Evolutionary conservation across 2,888 invertebrate species (phyloP).

Genomic region (Colletes collaris): DNA sequence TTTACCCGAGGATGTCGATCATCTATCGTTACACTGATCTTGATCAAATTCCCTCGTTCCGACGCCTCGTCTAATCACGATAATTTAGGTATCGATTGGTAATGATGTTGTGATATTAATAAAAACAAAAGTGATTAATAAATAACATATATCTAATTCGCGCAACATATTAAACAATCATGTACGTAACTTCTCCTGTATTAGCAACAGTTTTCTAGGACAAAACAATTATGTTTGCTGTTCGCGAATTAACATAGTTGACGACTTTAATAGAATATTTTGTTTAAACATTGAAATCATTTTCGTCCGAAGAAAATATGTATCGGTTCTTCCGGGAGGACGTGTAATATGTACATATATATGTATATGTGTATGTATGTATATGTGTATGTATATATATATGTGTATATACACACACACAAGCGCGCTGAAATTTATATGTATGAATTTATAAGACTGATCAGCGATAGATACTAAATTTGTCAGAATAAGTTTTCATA

Average conservation of each 20-base stretch:
- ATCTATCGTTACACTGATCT: too few species aligned
- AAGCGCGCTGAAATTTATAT: neutral
- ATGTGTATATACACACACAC: neutral
- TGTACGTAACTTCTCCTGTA: constrained; percentile 11
- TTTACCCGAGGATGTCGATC: neutral
- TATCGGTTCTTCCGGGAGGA: constrained; percentile 2
- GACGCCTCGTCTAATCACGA: neutral
- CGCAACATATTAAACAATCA: constrained; percentile 19
- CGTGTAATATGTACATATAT: neutral
- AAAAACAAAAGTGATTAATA: constrained; percentile 70
- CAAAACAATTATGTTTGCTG: constrained; percentile 8
- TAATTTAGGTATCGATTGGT: constrained; percentile 72
- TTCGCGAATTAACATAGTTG: neutral
- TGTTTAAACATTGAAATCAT: constrained; percentile 16
- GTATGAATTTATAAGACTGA: constrained; percentile 54
- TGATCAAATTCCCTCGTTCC: neutral
- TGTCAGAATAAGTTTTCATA: constrained; percentile 21
- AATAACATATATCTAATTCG: constrained; percentile 32
- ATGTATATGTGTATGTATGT: neutral
- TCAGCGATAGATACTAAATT: constrained; percentile 34
- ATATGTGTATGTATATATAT: constrained; percentile 8
- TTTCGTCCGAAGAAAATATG: neutral
- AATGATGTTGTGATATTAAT: constrained; percentile 78
- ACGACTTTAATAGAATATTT: neutral
- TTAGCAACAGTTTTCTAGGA: neutral